Evolutionary conservation across 1,140 invertebrate species (phyloP).

Genomic region (Macrocentrus cingulum): DNA sequence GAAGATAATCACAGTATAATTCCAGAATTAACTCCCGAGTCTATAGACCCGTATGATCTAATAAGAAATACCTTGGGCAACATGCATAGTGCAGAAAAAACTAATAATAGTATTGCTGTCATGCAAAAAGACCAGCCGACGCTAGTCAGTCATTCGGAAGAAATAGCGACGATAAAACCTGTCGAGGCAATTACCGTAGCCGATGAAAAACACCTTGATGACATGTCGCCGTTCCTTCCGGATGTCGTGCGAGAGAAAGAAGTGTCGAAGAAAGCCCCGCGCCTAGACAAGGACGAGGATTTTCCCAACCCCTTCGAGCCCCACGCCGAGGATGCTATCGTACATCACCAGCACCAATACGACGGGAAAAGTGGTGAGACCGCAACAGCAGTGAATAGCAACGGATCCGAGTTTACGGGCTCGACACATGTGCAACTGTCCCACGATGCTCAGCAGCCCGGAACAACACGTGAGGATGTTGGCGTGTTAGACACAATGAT

Average conservation of each 20-base stretch:
- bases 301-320: slow-evolving; percentile 51
- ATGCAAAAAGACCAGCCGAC: background rate
- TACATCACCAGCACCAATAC: slow-evolving; percentile 22
- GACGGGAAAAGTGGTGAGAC: no score
- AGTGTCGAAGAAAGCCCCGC: slow-evolving; percentile 43
- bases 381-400: slow-evolving; percentile 1
- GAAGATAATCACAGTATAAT: slow-evolving; percentile 41
- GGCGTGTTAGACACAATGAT: slow-evolving; percentile 22
- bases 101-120: background rate
- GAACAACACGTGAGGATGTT: slow-evolving; percentile 17
- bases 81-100: background rate
- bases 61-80: background rate
- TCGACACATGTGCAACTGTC: slow-evolving; percentile 19
- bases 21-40: slow-evolving; percentile 45
- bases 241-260: slow-evolving; percentile 55
- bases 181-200: slow-evolving; percentile 28
- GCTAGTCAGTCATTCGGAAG: background rate
- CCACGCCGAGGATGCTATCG: slow-evolving; percentile 44
- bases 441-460: slow-evolving; percentile 17
- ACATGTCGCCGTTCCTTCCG: slow-evolving; percentile 68
- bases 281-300: slow-evolving; percentile 53
- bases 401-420: slow-evolving; percentile 26
- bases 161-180: slow-evolving; percentile 26
- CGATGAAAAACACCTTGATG: slow-evolving; percentile 41
- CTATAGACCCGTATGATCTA: slow-evolving; percentile 25